phyloP scores from a whole-genome alignment of 2,888 invertebrate genomes.

The Zygaena filipendulae region DNA sequence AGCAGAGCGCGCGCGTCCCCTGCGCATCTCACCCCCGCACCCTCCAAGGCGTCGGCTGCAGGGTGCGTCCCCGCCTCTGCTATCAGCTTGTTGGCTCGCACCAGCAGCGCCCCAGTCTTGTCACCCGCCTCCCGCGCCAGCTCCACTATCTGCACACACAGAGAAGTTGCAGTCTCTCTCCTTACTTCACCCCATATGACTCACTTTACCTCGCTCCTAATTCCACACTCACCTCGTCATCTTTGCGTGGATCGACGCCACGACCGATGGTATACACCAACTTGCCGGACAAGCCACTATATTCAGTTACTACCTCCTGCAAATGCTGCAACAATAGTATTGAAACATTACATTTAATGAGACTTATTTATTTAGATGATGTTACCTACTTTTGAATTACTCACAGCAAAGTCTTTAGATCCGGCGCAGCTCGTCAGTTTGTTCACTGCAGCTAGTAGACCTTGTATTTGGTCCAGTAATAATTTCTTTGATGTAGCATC shows the following conservation, averaged over 20 bases:
- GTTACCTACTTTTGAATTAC: constrained; percentile 1
- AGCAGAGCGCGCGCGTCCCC: constrained; percentile 30
- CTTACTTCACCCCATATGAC: constrained; percentile 24
- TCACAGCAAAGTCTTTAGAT: constrained; percentile 84
- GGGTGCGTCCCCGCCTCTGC: constrained; percentile 15
- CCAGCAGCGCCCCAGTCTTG: constrained; percentile 27
- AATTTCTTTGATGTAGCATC: no score
- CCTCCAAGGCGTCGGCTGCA: constrained; percentile 21
- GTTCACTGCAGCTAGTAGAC: no score
- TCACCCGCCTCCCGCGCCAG: constrained; percentile 29
- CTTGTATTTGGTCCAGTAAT: no score
- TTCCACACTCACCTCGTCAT: constrained; percentile 31
- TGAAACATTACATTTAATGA: not conserved
- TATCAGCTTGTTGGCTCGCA: constrained; percentile 17
- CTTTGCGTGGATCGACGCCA: constrained; percentile 20
- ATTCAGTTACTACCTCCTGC: constrained; percentile 30
- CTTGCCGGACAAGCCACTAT: constrained; percentile 31
- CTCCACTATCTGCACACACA: constrained; percentile 31
- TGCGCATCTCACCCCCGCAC: constrained; percentile 24
- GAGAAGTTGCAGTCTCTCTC: constrained; percentile 11
- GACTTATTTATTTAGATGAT: not conserved
- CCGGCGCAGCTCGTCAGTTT: no score
- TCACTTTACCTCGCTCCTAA: no score
- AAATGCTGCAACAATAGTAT: constrained; percentile 28
- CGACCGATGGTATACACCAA: constrained; percentile 35